Evolutionary conservation across 2,888 invertebrate genomes (phyloP), one percentile per base, ranked within the genome.

Genomic region (Eristalinus aeneus): DNA sequence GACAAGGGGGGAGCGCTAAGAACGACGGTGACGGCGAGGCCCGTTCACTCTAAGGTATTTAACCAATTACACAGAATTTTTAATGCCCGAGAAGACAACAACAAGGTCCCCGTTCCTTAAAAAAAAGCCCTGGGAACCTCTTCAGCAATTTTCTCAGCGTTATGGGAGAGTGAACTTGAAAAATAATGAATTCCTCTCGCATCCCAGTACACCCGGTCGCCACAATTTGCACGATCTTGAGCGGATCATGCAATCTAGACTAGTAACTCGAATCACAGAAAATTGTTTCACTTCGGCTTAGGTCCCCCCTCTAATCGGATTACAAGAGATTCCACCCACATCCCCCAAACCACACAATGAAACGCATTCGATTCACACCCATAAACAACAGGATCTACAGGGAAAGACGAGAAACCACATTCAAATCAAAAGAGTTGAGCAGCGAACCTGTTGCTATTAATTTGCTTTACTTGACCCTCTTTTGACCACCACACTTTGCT

Each of bases 151-250:
- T 90, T 90, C 90, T 89, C 91, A 91, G 74, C 90, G 92, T 91
- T 90, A 91, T 92, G 92, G 91, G 91, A 92, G 91, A 91, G 88
- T 91, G 89, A 89, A 77, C 90, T 88, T 89, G 81, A 80, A 67
- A 75, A 68, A 58, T 20, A 20, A 46, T 46, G 16, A 46, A 46
- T 46, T 46, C 16, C 46, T 16, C 46, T n/a, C 46, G 31, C 65
- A 65, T 8, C 5, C 46, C 6, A 46, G 16, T 1, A 1, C 6
- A 5, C n/a, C 46, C 3, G 5, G 27, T n/a, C 39, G 6, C 5
- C 12, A 12, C 39, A n/a, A 39, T 39, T 39, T 39, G 39, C 39
- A 39, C 39, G 39, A 16, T 39, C 12, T 1, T 16, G 12, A n/a
- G 39, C 6, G n/a, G n/a, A 16, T n/a, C 39, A 46, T 16, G 46